These are phyloP conservation scores for Sisor rabdophorus DNA, from an alignment of 2,113 vertebrate genomes.

Conservation along the genomic window DNA sequence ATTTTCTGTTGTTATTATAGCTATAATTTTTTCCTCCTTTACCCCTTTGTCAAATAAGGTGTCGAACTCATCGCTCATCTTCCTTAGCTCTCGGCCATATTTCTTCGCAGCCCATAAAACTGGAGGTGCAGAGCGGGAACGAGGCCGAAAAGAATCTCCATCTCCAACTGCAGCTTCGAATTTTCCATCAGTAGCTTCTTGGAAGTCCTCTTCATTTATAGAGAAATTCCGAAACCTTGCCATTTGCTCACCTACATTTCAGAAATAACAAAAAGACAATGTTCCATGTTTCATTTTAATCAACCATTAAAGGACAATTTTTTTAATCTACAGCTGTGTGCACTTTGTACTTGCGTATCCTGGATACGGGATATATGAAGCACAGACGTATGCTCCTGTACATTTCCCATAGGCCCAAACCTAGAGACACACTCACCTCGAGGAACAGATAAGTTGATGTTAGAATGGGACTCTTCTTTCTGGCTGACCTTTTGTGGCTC, in stretches of 20 bases:
- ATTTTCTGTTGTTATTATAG: background rate
- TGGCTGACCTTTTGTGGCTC: slow-evolving; percentile 2
- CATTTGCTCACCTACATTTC: slow-evolving; percentile 45
- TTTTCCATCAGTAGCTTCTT: slow-evolving; percentile 54
- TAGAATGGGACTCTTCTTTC: background rate
- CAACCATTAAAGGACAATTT: background rate
- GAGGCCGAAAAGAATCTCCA: slow-evolving; percentile 68
- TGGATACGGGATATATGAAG: slow-evolving; percentile 29
- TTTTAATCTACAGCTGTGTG: background rate
- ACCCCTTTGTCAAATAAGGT: slow-evolving; percentile 75
- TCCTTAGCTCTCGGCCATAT: slow-evolving; percentile 79
- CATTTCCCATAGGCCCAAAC: slow-evolving; percentile 24
- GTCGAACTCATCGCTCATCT: slow-evolving; percentile 89
- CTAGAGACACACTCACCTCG: slow-evolving; percentile 39
- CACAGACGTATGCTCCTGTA: background rate
- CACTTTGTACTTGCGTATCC: slow-evolving; percentile 22
- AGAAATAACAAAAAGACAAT: background rate
- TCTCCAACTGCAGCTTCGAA: slow-evolving; percentile 60
- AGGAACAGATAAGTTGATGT: slow-evolving; percentile 31
- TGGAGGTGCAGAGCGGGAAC: slow-evolving; percentile 81
- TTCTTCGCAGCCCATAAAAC: slow-evolving; percentile 80
- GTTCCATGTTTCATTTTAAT: background rate
- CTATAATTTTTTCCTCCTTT: slow-evolving; percentile 36
- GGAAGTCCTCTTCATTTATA: slow-evolving; percentile 55
- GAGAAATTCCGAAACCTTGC: slow-evolving; percentile 62